Evolutionary conservation across 2,888 invertebrate species (phyloP).

Genomic region (Schizaphis graminum): DNA sequence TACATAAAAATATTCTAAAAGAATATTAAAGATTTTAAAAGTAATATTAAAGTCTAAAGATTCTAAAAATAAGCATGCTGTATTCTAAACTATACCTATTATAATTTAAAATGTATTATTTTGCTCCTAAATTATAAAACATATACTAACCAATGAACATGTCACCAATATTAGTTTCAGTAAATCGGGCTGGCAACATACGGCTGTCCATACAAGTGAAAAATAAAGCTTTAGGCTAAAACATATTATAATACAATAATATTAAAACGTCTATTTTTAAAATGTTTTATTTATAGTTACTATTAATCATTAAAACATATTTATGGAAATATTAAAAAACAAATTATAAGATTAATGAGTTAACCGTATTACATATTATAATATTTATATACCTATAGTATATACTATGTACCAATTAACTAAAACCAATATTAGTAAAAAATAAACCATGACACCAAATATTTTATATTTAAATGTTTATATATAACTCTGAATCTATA

Average conservation of each 20-base stretch:
- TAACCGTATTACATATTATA: background rate
- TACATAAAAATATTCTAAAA: background rate
- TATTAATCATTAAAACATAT: background rate
- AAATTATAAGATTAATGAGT: background rate
- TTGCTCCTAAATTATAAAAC: conserved; percentile 38
- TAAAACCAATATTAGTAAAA: background rate
- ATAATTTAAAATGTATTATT: background rate
- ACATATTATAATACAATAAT: conserved; percentile 68
- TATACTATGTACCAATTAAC: background rate
- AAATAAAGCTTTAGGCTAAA: conserved; percentile 95
- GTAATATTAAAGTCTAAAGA: background rate
- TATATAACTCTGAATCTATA: background rate
- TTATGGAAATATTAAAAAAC: background rate
- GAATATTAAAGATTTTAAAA: background rate
- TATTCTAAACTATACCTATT: background rate
- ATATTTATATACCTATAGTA: background rate
- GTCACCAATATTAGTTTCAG: conserved; percentile 95
- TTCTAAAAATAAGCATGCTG: background rate
- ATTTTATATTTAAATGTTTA: background rate
- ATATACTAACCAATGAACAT: conserved; percentile 89
- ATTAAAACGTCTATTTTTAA: background rate
- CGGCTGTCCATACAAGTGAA: conserved; percentile 99
- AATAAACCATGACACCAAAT: background rate
- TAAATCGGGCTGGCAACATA: conserved; percentile 96
- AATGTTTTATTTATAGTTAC: background rate